Evolutionary conservation across 2,797 vertebrate genomes (phyloP).

Genomic region (Pangasius djambal): DNA sequence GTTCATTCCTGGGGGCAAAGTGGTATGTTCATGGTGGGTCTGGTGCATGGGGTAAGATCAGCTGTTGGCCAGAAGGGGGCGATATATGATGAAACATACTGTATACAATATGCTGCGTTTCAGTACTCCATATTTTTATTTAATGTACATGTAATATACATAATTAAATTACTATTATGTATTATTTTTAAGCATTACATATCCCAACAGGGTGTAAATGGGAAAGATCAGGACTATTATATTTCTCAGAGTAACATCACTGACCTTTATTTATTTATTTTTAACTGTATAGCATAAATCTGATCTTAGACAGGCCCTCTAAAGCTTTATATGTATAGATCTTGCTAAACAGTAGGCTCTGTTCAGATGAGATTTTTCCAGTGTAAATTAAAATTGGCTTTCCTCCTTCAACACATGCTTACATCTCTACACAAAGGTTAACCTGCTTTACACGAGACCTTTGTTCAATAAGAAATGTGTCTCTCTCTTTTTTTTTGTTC

Average conservation of each 20-base stretch:
- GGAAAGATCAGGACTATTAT: not conserved
- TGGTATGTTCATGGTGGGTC: not conserved
- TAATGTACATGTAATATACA: not conserved
- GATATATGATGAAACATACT: not conserved
- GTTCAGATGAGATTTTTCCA: not conserved
- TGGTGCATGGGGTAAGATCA: not conserved
- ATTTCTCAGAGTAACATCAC: not conserved
- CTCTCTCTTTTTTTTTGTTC: slow-evolving; percentile 9
- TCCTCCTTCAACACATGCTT: not conserved
- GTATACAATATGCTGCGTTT: not conserved
- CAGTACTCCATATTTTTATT: not conserved
- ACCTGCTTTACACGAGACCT: not conserved
- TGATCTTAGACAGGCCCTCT: not conserved
- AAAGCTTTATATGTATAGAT: not conserved
- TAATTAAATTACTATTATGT: not conserved
- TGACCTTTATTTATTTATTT: not conserved
- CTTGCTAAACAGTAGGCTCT: not conserved
- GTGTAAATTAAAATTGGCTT: not conserved
- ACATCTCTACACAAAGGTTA: not conserved
- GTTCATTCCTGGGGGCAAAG: not conserved
- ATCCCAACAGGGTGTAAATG: not conserved
- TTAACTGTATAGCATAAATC: not conserved
- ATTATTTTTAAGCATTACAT: not conserved
- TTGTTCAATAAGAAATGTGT: slow-evolving; percentile 8
- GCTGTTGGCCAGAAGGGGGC: slow-evolving; percentile 45